Evolutionary conservation across 2,113 vertebrate species (phyloP), one percentile per base, ranked within the genome.

Genomic region (Seriola rivoliana): DNA sequence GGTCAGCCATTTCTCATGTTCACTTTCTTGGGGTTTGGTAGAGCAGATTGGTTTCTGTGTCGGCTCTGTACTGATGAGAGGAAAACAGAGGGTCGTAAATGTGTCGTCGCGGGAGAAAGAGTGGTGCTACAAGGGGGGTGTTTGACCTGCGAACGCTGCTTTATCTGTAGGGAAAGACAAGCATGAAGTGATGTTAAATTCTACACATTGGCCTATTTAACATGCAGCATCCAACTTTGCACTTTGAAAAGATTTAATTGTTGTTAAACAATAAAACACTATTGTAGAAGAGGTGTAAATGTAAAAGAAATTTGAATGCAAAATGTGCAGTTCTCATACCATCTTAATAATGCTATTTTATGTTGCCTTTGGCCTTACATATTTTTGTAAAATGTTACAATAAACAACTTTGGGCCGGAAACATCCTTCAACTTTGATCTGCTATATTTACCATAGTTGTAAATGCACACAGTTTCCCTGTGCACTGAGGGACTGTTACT

Each of bases 1-100:
- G 76, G 68, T 70, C 55, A 64, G 78, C 66, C 44, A 58, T 86
- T 85, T 50, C 60, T 87, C 81, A 46, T 63, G 59, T 86, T 88
- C 50, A 66, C 78, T 80, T 87, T 78, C 36, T 77, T 59, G 46
- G 67, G 48, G 64, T 85, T 64, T 70, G 78, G 70, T 34, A 4
- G 48, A 65, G 52, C 46, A 82, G 70, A 86, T 85, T 91, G 82
- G 69, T 86, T 87, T 88, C 40, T 63, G 71, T 54, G 76, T 71
- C 29, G 57, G 42, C 42, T 52, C 40, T 6, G 38, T 17, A 6
- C 66, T 36, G 71, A 71, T 71, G 42, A 76, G 54, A 19, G 25
- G 21, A 48, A 62, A 79, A 62, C 60, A 58, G 62, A 66, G 59
- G 68, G 19, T 74, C 25, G 48, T 60, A 71, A 71, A 74, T 78